A percentile compares a stretch with the other conserved stretches of the same genome.
These are phyloP conservation scores for Casuarius casuarius DNA, from an alignment of 2,113 vertebrate genomes.

Conservation along the genomic window DNA sequence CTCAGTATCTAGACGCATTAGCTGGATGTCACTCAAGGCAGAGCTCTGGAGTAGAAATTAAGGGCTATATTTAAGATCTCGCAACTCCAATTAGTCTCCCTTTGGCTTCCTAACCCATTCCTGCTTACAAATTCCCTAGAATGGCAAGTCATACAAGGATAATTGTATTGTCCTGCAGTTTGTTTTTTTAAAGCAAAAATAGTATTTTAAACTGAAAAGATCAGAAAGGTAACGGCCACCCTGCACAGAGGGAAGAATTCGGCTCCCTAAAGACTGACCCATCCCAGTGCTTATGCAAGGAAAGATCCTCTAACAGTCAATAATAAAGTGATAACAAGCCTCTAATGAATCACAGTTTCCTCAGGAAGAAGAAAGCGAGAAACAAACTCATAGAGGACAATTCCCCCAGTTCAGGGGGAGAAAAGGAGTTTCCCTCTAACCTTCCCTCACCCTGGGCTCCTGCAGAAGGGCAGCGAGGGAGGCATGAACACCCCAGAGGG, in stretches of 20 bases:
- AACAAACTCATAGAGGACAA: too few relatives aligned
- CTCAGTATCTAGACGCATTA: background rate
- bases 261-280: background rate
- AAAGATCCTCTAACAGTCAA: background rate
- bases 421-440: background rate
- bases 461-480: background rate
- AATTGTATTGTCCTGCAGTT: background rate
- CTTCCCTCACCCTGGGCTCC: accelerated
- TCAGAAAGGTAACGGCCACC: background rate
- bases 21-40: background rate
- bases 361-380: background rate
- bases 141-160: background rate
- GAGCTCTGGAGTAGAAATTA: background rate
- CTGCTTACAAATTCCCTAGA: background rate
- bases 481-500: background rate
- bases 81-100: background rate
- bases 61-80: background rate
- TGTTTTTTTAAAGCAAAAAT: background rate
- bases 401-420: background rate
- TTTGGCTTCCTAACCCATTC: background rate
- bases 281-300: background rate
- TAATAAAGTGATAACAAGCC: too few relatives aligned
- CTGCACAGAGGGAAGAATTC: background rate
- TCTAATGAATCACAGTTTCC: too few relatives aligned
- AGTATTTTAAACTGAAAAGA: background rate